Conservation (phyloP, 2,797 vertebrate species). For the Champsocephalus gunnari region DNA sequence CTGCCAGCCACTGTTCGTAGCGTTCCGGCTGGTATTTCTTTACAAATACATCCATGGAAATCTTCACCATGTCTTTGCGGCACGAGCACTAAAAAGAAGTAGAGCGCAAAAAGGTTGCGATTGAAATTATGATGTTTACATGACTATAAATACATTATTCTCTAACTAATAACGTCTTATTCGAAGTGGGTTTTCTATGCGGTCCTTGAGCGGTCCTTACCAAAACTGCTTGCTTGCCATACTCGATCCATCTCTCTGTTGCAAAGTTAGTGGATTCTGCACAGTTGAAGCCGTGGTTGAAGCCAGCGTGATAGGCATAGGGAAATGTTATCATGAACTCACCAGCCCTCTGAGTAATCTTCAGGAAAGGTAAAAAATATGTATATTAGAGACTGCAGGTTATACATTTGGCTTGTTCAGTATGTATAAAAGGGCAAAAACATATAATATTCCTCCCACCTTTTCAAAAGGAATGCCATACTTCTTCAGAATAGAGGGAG, state of each 20-base stretch:
- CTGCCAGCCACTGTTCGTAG: constrained; percentile 93
- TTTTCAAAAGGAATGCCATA: constrained; percentile 97
- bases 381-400: not conserved
- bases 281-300: constrained; percentile 99
- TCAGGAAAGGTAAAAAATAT: not conserved
- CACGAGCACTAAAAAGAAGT: constrained; percentile 90
- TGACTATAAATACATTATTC: too few relatives aligned
- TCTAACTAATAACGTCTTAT: not conserved
- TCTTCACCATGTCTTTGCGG: constrained; percentile 99
- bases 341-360: constrained; percentile 98
- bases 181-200: not conserved
- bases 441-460: constrained; percentile 73
- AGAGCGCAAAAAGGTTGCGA: not conserved
- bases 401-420: not conserved
- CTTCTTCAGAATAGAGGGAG: constrained; percentile 96
- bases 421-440: not conserved
- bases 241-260: constrained; percentile 96
- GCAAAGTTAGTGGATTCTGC: constrained; percentile 99
- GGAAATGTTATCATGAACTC: constrained; percentile 99
- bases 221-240: constrained; percentile 95
- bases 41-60: constrained; percentile 99
- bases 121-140: not conserved
- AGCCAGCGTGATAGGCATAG: constrained; percentile 97
- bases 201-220: constrained; percentile 73
- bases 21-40: constrained; percentile 95